Percentiles rank a stretch among this genome's conserved stretches.
These are phyloP conservation scores for Raja brachyura DNA, from an alignment of 2,113 vertebrate genomes.

Conservation along the genomic window DNA sequence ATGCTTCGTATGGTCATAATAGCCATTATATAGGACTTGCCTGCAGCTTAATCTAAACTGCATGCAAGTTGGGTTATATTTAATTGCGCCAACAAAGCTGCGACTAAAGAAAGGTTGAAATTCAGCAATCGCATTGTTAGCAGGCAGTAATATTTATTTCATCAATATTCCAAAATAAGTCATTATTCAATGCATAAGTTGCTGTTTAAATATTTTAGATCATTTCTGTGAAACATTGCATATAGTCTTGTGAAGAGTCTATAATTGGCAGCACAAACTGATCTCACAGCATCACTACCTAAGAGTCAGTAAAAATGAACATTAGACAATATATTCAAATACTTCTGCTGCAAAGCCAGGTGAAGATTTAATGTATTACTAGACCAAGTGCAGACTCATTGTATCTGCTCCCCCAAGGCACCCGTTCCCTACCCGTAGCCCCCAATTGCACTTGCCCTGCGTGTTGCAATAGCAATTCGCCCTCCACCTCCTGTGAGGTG, in stretches of 20 bases:
- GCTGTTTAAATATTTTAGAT: neutral
- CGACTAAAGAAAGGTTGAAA: neutral
- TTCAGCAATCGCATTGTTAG: neutral
- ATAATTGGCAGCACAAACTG: neutral
- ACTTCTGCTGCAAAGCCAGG: neutral
- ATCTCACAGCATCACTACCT: neutral
- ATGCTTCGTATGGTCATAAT: neutral
- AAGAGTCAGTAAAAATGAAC: neutral
- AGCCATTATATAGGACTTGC: neutral
- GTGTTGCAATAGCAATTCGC: no score
- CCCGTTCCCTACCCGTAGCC: no score
- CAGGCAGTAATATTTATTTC: neutral
- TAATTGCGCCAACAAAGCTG: neutral
- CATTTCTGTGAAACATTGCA: neutral
- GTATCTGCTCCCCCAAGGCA: no score
- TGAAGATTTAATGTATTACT: neutral
- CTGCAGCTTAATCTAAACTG: neutral
- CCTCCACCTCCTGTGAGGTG: no score
- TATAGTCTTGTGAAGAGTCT: neutral
- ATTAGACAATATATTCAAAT: neutral
- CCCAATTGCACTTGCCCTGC: no score
- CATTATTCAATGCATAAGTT: neutral
- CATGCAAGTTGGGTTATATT: neutral
- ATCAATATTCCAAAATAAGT: neutral
- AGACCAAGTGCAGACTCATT: no score